Conservation (phyloP, 1,140 invertebrate genomes). For the roundworm (Caenorhabditis elegans) region WBcel235 BX284606.5:3790501-3791000, state of each 20-base stretch:
- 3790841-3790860: constrained; percentile 19
- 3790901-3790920: constrained; percentile 21
- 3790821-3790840: constrained; percentile 32
- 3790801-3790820: constrained; percentile 26
- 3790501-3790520: constrained; percentile 8
- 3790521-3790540: background rate
- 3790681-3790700: constrained; percentile 39
- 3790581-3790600: constrained; percentile 36
- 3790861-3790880: constrained; percentile 32
- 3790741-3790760: background rate
- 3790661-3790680: constrained; percentile 28
- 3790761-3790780: constrained; percentile 35
- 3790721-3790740: background rate
- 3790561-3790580: background rate
- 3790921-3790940: constrained; percentile 33
- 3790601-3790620: constrained; percentile 26
- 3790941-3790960: background rate
- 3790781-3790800: constrained; percentile 37
- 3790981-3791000: too few relatives aligned
- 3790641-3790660: constrained; percentile 1
- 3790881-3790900: constrained; percentile 34
- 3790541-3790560: constrained; percentile 2
- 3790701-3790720: constrained; percentile 29
- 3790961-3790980: too few relatives aligned
- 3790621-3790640: constrained; percentile 35